Conservation (phyloP, 1,140 invertebrate genomes). For the Dermatophagoides farinae region DNA sequence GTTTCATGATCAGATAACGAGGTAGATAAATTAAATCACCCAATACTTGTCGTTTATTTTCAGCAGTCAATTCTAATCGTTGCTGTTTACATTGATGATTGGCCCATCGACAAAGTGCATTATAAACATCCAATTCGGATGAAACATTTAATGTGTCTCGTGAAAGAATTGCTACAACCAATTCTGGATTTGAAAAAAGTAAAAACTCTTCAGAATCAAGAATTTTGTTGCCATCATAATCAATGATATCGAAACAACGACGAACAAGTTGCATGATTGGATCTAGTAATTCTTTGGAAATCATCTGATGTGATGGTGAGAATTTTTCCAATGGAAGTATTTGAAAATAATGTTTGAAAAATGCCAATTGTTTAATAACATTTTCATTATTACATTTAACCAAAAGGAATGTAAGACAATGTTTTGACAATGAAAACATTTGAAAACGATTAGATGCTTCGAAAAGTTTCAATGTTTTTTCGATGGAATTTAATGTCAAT, state of each 20-base stretch:
- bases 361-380: conserved; percentile 31
- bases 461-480: conserved; percentile 39
- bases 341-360: conserved; percentile 3
- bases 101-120: conserved; percentile 34
- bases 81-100: conserved; percentile 40
- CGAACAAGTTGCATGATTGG: conserved; percentile 30
- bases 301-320: neutral
- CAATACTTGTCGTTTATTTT: conserved; percentile 38
- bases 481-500: conserved; percentile 38
- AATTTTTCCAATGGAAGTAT: neutral
- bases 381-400: conserved; percentile 27
- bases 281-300: neutral
- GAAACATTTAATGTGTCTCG: conserved; percentile 27
- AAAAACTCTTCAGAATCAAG: conserved; percentile 36
- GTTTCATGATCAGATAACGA: conserved; percentile 39
- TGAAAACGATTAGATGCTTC: conserved; percentile 45
- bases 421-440: conserved; percentile 36
- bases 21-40: conserved; percentile 39
- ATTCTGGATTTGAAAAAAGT: conserved; percentile 33
- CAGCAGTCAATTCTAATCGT: conserved; percentile 36
- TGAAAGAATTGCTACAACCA: conserved; percentile 36
- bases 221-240: conserved; percentile 36
- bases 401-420: conserved; percentile 38
- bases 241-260: conserved; percentile 38
- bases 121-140: conserved; percentile 19